Conservation (phyloP, 2,888 invertebrate species). For the Ornithoptera priamus region DNA sequence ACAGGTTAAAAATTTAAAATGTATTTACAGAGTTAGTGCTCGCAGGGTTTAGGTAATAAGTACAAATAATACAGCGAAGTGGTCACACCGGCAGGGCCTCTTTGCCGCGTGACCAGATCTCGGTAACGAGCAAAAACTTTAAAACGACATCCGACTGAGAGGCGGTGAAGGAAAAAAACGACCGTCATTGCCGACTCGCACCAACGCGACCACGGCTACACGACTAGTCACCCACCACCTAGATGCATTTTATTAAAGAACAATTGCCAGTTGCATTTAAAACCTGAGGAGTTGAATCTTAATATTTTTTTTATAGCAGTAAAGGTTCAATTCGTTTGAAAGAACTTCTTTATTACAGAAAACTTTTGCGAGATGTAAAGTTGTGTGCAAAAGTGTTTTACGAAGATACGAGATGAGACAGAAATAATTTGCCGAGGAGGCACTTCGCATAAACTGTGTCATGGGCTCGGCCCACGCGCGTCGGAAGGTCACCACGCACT, state of each 20-base stretch:
- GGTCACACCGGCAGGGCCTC: slow-evolving; percentile 60
- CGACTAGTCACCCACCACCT: slow-evolving; percentile 28
- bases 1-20: slow-evolving; percentile 13
- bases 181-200: slow-evolving; percentile 39
- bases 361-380: not conserved
- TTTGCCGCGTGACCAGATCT: slow-evolving; percentile 64
- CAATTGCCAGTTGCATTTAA: slow-evolving; percentile 11
- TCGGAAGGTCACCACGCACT: slow-evolving; percentile 69
- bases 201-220: slow-evolving; percentile 31
- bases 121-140: slow-evolving; percentile 73
- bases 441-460: slow-evolving; percentile 73
- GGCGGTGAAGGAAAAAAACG: slow-evolving; percentile 46
- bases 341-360: not conserved
- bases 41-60: slow-evolving; percentile 22
- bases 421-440: slow-evolving; percentile 64
- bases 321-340: not conserved
- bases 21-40: slow-evolving; percentile 17
- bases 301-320: not conserved
- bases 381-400: not conserved
- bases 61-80: slow-evolving; percentile 37
- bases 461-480: slow-evolving; percentile 75
- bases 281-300: not conserved
- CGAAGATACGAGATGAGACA: slow-evolving; percentile 51
- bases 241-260: slow-evolving; percentile 20
- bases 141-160: slow-evolving; percentile 56